Evolutionary conservation across 1,140 invertebrate species (phyloP).

Genomic region (Lucilia cuprina): DNA sequence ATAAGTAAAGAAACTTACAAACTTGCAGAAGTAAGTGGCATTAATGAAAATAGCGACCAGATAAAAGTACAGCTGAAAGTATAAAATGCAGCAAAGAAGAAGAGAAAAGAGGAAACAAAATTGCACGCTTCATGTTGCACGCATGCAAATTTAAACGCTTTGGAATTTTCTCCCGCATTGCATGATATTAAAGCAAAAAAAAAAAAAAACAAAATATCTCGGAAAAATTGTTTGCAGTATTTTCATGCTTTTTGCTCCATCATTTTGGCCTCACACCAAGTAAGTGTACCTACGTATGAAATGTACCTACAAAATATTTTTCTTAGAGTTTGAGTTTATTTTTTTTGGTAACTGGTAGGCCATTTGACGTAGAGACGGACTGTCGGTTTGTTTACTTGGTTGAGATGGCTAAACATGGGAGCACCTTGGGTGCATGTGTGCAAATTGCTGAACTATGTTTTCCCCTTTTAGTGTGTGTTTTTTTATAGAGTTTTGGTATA

Average conservation of each 20-base stretch:
- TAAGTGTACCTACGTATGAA: not conserved
- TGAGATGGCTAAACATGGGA: slow-evolving; percentile 23
- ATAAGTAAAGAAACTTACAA: not conserved
- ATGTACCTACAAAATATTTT: not conserved
- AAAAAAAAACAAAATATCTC: not conserved
- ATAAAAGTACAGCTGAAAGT: not conserved
- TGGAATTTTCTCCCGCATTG: slow-evolving; percentile 34
- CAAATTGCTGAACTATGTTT: slow-evolving; percentile 31
- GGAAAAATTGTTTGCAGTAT: not conserved
- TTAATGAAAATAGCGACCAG: not conserved
- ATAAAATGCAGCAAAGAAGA: not conserved
- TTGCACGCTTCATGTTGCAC: slow-evolving; percentile 34
- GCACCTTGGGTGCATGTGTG: slow-evolving; percentile 19
- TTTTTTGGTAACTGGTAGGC: not conserved
- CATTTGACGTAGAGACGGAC: not conserved
- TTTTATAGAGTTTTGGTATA: not conserved
- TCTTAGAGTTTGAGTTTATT: not conserved
- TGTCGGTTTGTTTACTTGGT: not conserved
- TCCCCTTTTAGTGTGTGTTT: not conserved
- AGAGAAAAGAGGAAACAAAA: not conserved
- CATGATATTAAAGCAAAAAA: slow-evolving; percentile 10
- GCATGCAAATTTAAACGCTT: slow-evolving; percentile 35
- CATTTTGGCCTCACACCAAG: slow-evolving; percentile 2
- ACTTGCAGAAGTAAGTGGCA: not conserved
- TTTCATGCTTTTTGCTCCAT: not conserved